Evolutionary conservation across 2,797 vertebrate species (phyloP).

Genomic region (Pangasius krempfi): DNA sequence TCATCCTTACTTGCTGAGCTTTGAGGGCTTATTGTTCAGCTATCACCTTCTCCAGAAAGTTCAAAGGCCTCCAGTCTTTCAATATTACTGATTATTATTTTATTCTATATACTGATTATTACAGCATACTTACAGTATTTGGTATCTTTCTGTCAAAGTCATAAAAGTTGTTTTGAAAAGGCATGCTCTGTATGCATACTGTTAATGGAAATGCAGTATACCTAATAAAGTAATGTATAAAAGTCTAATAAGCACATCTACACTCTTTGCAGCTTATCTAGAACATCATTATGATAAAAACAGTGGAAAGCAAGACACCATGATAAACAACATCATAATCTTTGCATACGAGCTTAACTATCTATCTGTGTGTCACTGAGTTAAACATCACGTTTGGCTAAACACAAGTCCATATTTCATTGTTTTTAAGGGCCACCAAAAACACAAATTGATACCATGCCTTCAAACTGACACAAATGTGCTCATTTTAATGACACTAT

Average conservation of each 20-base stretch:
- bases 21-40: neutral
- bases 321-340: neutral
- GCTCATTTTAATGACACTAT: neutral
- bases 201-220: neutral
- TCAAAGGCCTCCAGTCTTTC: neutral
- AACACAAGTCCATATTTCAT: neutral
- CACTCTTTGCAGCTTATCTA: neutral
- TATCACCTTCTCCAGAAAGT: neutral
- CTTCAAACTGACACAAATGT: neutral
- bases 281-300: neutral
- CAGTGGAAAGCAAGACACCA: no score
- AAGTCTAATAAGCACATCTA: neutral
- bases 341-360: neutral
- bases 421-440: neutral
- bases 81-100: neutral
- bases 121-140: neutral
- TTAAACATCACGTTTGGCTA: neutral
- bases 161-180: neutral
- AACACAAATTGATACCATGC: neutral
- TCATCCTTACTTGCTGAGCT: slow-evolving; percentile 1
- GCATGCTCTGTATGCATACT: neutral
- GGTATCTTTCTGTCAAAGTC: neutral
- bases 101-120: neutral
- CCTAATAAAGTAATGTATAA: neutral
- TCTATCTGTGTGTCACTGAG: neutral